phyloP scores from a whole-genome alignment of 2,797 vertebrate species.

The Tinamus major region DNA sequence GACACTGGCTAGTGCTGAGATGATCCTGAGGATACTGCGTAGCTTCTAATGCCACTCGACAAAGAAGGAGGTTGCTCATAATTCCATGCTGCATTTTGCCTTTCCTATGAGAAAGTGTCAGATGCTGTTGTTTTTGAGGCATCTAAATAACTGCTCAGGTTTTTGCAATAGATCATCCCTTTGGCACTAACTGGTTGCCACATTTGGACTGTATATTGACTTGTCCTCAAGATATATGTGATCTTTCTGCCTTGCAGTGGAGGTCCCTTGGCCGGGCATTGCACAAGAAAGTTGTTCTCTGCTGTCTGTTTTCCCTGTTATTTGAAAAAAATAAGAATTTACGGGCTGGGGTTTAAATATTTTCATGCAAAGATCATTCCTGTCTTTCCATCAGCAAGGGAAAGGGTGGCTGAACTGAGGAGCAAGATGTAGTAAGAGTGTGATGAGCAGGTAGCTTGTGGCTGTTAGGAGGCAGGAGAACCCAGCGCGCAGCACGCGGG shows the following conservation, averaged over 20 bases:
- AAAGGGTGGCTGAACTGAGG: background rate
- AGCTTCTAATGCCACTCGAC: background rate
- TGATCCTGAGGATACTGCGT: background rate
- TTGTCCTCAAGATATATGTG: background rate
- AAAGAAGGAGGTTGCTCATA: background rate
- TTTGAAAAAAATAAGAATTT: background rate
- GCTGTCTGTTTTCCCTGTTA: background rate
- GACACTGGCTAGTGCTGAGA: background rate
- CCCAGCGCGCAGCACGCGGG: rapidly evolving
- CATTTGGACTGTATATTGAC: background rate
- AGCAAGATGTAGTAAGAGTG: background rate
- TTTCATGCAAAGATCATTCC: background rate
- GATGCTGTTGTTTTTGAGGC: background rate
- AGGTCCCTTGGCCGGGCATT: rapidly evolving
- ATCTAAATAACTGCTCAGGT: background rate
- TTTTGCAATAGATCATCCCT: background rate
- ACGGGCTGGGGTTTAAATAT: background rate
- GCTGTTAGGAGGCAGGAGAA: background rate
- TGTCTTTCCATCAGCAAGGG: background rate
- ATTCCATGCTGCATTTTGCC: background rate
- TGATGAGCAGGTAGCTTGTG: background rate
- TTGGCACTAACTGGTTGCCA: background rate
- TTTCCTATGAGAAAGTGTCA: background rate
- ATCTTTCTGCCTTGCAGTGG: background rate
- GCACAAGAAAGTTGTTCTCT: background rate